Base-by-base conservation (phyloP, 2,113 vertebrate genomes). In the Corythornis cristatus region DNA sequence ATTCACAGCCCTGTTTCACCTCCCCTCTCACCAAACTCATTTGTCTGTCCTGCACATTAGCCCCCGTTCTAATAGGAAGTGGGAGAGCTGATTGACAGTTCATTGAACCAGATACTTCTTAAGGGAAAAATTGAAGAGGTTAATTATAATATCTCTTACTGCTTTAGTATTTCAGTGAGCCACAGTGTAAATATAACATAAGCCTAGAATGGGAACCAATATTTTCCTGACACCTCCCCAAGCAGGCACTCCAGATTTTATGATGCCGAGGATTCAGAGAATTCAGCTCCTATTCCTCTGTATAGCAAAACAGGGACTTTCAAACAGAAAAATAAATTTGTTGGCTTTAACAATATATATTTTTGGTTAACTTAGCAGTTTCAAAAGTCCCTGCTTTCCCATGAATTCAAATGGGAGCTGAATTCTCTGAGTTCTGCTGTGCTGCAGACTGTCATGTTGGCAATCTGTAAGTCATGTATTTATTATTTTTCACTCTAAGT, bases 271-370 rank as follows among this genome's bases (percentile, higher is more conserved):
- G 89, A 96, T 72, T 93, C 72, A 89, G 84, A 95, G 89, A 93
- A 91, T 91, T 94, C 87, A 67, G 62, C 83, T 80, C 53, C 75
- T 76, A 85, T 96, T 91, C 93, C 67, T 90, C 89, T 74, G 87
- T 96, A 96, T 75, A 92, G 93, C 89, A 95, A 96, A 95, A 86
- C 87, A 91, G 93, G 89, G 96, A 93, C 71, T 92, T 94, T 90
- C 78, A 92, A 90, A 62, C 31, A 89, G 91, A 80, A 96, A 92
- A 96, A 96, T 96, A 94, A 94, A 96, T 93, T 95, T 50, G 61
- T 92, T 94, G 89, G 91, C 93, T 95, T 96, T 96, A 96, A 93
- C 95, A 87, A 93, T 95, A 96, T 95, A 88, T 95, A 96, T 95
- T 95, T 96, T 95, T 96, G 60, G 91, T 94, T 96, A 95, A 95